A percentile compares a stretch with the other conserved stretches of the same genome.
These are phyloP conservation scores for Leptinotarsa juncta DNA, from an alignment of 2,888 invertebrate genomes.

Conservation along the genomic window DNA sequence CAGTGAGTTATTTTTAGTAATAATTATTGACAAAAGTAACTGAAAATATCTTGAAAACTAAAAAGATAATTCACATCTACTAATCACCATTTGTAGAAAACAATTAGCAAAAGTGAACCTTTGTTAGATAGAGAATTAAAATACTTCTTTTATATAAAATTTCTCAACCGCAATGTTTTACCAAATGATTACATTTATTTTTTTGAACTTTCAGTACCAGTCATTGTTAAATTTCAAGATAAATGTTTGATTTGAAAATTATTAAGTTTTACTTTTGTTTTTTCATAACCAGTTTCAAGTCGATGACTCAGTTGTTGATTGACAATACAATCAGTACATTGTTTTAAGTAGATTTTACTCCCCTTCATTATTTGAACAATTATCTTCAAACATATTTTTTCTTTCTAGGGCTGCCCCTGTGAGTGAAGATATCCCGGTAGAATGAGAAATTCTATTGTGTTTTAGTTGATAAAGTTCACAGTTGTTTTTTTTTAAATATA, in stretches of 20 bases:
- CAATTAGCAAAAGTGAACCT: not conserved
- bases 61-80: slow-evolving; percentile 3
- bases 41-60: slow-evolving; percentile 5
- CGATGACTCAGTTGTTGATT: slow-evolving; percentile 3
- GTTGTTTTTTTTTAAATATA: too few relatives aligned
- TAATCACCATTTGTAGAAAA: not conserved
- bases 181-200: not conserved
- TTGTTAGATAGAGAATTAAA: not conserved
- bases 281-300: not conserved
- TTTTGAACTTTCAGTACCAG: slow-evolving; percentile 1
- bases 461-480: not conserved
- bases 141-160: not conserved
- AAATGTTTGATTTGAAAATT: slow-evolving; percentile 4
- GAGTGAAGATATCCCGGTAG: not conserved
- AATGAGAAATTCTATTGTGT: not conserved
- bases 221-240: not conserved
- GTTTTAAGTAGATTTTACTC: not conserved
- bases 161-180: not conserved
- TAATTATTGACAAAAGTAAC: slow-evolving; percentile 1
- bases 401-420: slow-evolving; percentile 8
- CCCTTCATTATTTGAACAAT: slow-evolving; percentile 1
- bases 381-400: slow-evolving; percentile 5
- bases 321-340: slow-evolving; percentile 2
- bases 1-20: slow-evolving; percentile 10
- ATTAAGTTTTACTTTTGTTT: not conserved